Conservation (phyloP, 2,888 invertebrate species). For the Choristoneura rosaceana region DNA sequence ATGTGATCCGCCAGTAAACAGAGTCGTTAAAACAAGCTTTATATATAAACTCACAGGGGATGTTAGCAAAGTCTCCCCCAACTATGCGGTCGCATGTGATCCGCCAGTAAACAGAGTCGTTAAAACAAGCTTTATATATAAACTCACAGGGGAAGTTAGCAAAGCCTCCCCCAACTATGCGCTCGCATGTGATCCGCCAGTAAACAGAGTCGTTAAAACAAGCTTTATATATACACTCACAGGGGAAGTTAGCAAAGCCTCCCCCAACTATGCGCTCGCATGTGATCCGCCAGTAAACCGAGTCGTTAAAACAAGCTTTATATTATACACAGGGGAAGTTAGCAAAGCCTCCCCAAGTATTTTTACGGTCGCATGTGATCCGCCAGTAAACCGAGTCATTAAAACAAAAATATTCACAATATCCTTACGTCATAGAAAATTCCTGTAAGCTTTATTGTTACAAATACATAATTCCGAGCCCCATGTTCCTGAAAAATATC, state of each 20-base stretch:
- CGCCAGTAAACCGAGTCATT: constrained; percentile 15
- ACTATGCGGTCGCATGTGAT: too few species aligned
- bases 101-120: too few species aligned
- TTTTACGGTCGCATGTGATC: neutral
- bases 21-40: too few species aligned
- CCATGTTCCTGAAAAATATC: constrained; percentile 51
- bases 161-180: neutral
- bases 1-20: too few species aligned
- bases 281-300: constrained; percentile 10
- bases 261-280: neutral
- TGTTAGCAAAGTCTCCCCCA: too few species aligned
- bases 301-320: constrained; percentile 29
- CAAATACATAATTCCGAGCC: constrained; percentile 48
- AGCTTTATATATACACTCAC: constrained; percentile 24
- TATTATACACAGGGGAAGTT: neutral
- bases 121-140: too few species aligned
- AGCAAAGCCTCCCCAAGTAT: neutral
- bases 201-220: constrained; percentile 21
- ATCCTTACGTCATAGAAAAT: constrained; percentile 45
- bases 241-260: neutral
- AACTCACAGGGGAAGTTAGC: neutral
- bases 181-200: constrained; percentile 3
- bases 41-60: too few species aligned
- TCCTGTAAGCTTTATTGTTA: constrained; percentile 49
- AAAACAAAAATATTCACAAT: constrained; percentile 15